A percentile compares a stretch with the other conserved stretches of the same genome.
Conservation (phyloP, 2,113 vertebrate species). For the Neotoma lepida region DNA sequence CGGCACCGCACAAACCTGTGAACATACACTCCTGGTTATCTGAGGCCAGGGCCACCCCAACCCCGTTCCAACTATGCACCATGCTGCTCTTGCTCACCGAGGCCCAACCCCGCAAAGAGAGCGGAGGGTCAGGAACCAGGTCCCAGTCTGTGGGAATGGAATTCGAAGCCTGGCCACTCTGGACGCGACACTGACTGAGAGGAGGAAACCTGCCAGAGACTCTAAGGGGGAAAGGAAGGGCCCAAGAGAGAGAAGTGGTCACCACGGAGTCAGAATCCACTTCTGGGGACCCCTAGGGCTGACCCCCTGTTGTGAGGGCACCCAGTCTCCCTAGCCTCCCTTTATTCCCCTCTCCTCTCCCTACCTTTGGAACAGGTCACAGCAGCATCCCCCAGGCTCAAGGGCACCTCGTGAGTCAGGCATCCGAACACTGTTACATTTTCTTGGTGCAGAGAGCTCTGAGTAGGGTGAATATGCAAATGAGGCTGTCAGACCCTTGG, state of each 20-base stretch:
- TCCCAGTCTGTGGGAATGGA: conserved; percentile 97
- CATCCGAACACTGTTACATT: conserved; percentile 96
- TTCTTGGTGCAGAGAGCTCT: conserved; percentile 92
- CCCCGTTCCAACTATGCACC: background rate
- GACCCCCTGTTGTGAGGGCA: background rate
- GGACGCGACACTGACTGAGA: conserved; percentile 90
- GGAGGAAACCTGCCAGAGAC: conserved; percentile 91
- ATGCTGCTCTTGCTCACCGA: conserved; percentile 87
- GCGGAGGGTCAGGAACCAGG: conserved; percentile 96
- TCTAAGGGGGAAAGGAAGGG: conserved; percentile 82
- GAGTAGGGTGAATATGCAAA: conserved; percentile 43
- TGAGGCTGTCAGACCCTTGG: background rate
- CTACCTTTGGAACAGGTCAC: conserved; percentile 94
- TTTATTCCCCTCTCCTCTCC: background rate
- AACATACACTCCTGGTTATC: background rate
- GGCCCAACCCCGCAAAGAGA: conserved; percentile 91
- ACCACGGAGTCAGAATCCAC: background rate
- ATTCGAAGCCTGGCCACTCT: conserved; percentile 93
- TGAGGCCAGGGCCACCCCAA: rapidly evolving
- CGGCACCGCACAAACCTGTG: conserved; percentile 90
- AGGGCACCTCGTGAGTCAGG: conserved; percentile 95
- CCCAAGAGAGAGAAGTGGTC: background rate
- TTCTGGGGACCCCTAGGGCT: background rate
- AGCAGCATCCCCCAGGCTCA: conserved; percentile 89
- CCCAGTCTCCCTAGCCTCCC: background rate